Base-by-base conservation (phyloP, 2,888 invertebrate species). In the Scelioninae gen. 2 region DNA sequence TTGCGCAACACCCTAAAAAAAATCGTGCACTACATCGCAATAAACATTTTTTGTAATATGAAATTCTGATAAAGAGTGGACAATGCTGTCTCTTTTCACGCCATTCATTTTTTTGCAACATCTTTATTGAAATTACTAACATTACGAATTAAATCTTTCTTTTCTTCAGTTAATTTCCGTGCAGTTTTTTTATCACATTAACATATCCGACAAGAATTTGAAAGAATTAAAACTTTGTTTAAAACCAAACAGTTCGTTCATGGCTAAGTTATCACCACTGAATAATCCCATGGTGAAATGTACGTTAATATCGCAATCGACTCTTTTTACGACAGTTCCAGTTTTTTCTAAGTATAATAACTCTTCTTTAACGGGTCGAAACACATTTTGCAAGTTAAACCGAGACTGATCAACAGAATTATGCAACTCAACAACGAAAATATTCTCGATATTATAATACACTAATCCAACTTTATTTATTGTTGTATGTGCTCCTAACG, bases 211-310 rank as follows among this genome's bases (percentile, higher is more conserved):
- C 76, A 76, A 57, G 31, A 73, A 52, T 70, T 25, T 4, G 50
- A 50, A 46, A 68, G n/a, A 0, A 46, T n/a, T 60, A 39, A 77
- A 77, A 60, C 69, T 67, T 72, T 70, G 64, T 10, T 65, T 43
- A 10, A 77, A 71, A 0, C 76, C 77, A 28, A 71, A 64, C 3
- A 74, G 11, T 31, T 68, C 41, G 31, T 77, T 67, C 6, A 78
- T 45, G 1, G 70, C 76, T 3, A 77, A 39, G 53, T 76, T 76
- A 57, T 78, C 77, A 3, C 75, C 77, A 10, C 48, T 55, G 28
- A 77, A 53, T 15, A 76, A 52, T 11, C 37, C 60, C 19, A 76
- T 41, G 6, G 33, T 67, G 41, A 77, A 77, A 33, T 61, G 41
- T 53, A 78, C 50, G 45, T 53, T 39, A 31, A 57, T 18, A 11